Evolutionary conservation across 2,797 vertebrate species (phyloP).

Genomic region (Psittacula derbiana): DNA sequence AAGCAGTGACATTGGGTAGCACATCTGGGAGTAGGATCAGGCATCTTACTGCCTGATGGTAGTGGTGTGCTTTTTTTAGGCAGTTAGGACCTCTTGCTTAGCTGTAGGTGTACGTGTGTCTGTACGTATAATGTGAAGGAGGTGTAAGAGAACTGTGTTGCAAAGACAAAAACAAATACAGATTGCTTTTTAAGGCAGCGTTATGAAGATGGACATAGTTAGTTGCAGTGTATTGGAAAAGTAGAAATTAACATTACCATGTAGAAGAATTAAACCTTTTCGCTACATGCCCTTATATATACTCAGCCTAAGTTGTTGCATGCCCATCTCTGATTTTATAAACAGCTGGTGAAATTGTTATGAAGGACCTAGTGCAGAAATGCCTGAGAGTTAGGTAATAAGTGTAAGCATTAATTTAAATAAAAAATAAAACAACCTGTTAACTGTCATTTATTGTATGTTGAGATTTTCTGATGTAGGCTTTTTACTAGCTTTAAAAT

Average conservation of each 20-base stretch:
- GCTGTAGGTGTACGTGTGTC: background rate
- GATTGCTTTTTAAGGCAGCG: background rate
- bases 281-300: fast-evolving
- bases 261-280: background rate
- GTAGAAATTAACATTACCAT: background rate
- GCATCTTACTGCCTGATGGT: background rate
- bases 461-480: background rate
- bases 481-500: background rate
- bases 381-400: background rate
- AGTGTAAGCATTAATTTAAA: background rate
- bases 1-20: background rate
- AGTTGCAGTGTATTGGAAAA: background rate
- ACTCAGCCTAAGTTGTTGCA: background rate
- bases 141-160: background rate
- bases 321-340: background rate
- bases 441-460: background rate
- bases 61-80: background rate
- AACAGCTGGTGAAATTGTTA: background rate
- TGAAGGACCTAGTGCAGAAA: background rate
- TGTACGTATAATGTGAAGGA: too few relatives aligned
- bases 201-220: background rate
- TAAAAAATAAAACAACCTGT: background rate
- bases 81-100: background rate
- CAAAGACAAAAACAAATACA: background rate
- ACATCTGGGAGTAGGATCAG: fast-evolving